phyloP scores from a whole-genome alignment of 2,888 invertebrate species.

The Phytoseiulus persimilis region DNA sequence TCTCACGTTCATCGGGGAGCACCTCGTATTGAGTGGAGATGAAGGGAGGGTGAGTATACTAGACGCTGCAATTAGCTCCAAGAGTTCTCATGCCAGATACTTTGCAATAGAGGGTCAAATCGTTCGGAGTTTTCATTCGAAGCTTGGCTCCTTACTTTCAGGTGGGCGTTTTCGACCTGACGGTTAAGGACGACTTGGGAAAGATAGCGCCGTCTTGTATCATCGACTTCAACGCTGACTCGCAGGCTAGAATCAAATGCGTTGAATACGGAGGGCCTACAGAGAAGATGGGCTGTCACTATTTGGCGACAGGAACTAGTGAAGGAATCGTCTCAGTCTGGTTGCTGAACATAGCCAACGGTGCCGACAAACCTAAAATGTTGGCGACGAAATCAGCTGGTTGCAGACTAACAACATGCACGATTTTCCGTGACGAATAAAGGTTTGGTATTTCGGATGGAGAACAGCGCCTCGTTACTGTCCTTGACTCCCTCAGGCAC shows the following conservation, averaged over 20 bases:
- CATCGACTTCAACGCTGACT: constrained; percentile 46
- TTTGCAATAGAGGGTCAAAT: too few species aligned
- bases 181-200: constrained; percentile 48
- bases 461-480: too few species aligned
- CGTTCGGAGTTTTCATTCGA: too few species aligned
- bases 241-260: constrained; percentile 57
- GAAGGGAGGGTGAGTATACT: constrained; percentile 11
- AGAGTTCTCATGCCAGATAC: constrained; percentile 37
- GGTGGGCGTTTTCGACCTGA: constrained; percentile 55
- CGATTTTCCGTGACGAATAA: not conserved
- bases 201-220: constrained; percentile 50
- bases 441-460: not conserved
- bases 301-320: constrained; percentile 61
- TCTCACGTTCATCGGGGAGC: constrained; percentile 60
- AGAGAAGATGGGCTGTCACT: constrained; percentile 41
- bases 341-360: constrained; percentile 51
- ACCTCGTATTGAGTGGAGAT: constrained; percentile 43
- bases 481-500: too few species aligned
- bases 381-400: constrained; percentile 13
- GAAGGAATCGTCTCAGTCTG: constrained; percentile 70
- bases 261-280: constrained; percentile 54
- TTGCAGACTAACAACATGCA: constrained; percentile 16
- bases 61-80: too few species aligned
- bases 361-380: constrained; percentile 39
- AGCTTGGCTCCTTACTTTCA: too few species aligned